A percentile compares a stretch with the other conserved stretches of the same genome.
Conservation (phyloP, 2,888 invertebrate species). For the Dilophus febrilis region DNA sequence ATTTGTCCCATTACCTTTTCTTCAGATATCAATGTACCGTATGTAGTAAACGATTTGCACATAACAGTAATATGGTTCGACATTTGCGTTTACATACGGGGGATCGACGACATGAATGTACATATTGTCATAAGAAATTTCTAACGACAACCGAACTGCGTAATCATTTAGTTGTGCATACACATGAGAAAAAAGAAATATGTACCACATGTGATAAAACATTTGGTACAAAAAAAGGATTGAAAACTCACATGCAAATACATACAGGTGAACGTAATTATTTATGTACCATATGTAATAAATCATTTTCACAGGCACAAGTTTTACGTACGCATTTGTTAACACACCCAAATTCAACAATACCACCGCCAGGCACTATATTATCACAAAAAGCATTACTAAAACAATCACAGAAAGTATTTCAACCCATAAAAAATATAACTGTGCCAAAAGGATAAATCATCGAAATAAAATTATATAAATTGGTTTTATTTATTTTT, state of each 20-base stretch:
- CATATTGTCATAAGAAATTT: conserved; percentile 7
- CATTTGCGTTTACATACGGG: conserved; percentile 8
- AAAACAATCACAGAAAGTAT: neutral
- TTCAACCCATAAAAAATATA: too few species aligned
- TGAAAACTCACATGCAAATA: conserved; percentile 6
- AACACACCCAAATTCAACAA: conserved; percentile 6
- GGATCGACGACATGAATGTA: conserved; percentile 5
- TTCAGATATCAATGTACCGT: conserved; percentile 5
- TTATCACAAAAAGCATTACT: conserved; percentile 5
- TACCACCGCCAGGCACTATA: conserved; percentile 6
- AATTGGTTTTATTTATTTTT: too few species aligned
- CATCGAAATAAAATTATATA: too few species aligned
- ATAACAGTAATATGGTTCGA: conserved; percentile 5
- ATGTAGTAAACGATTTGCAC: conserved; percentile 6
- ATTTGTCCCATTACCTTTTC: neutral
- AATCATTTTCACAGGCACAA: conserved; percentile 7
- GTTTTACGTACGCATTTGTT: conserved; percentile 7
- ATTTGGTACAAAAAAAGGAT: conserved; percentile 6
- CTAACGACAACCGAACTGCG: conserved; percentile 4
- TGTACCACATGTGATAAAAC: conserved; percentile 7
- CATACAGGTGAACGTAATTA: conserved; percentile 9
- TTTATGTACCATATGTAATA: conserved; percentile 5
- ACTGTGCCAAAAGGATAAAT: too few species aligned
- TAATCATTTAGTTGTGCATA: conserved; percentile 8
- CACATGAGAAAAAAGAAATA: conserved; percentile 7